Conservation (phyloP, 2,888 invertebrate species). For the Automeris io region DNA sequence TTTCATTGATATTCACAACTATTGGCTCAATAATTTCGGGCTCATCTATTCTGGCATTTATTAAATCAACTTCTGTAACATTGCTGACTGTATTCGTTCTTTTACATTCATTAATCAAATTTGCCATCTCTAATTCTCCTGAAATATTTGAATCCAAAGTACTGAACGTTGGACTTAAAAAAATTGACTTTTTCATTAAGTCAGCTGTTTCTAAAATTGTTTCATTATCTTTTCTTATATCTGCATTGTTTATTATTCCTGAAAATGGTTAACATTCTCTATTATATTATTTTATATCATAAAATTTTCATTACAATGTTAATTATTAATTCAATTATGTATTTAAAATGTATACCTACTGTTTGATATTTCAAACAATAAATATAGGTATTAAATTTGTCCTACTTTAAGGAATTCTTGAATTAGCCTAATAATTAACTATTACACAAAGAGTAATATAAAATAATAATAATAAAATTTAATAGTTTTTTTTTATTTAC, state of each 20-base stretch:
- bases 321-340: no score
- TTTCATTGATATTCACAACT: not conserved
- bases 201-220: constrained; percentile 57
- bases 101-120: constrained; percentile 8
- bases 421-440: no score
- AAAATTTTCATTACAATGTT: no score
- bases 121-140: constrained; percentile 31
- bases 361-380: no score
- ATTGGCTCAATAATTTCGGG: not conserved
- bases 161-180: constrained; percentile 58
- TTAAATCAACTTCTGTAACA: constrained; percentile 1
- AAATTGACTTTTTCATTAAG: constrained; percentile 58
- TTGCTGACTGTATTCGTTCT: constrained; percentile 9
- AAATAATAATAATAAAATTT: no score
- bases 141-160: constrained; percentile 27
- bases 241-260: constrained; percentile 1
- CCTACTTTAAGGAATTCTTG: no score
- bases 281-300: not conserved
- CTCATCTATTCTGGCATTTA: constrained; percentile 1
- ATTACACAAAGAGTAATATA: no score
- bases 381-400: no score
- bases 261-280: not conserved
- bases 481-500: not conserved
- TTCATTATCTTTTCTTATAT: constrained; percentile 17
- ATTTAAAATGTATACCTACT: no score